Percentiles rank a stretch among this genome's conserved stretches.
Conservation (phyloP, 2,797 vertebrate species). For the Acrocephalus scirpaceus region DNA sequence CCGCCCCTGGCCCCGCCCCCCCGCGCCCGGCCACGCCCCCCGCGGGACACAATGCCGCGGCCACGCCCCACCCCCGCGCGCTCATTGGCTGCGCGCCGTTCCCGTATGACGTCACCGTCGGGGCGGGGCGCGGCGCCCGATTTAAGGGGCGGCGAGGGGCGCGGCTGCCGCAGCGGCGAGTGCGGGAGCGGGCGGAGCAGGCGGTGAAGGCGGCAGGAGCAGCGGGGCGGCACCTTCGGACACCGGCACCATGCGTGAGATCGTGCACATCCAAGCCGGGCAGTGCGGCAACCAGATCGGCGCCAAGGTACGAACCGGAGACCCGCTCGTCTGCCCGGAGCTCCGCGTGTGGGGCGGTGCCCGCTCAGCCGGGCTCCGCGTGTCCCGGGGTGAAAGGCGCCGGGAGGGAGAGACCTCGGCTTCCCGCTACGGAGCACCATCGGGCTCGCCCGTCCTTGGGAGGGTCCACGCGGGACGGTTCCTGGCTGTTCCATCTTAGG, state of each 20-base stretch:
- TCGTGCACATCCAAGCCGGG: constrained; percentile 95
- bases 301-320: constrained; percentile 80
- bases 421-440: neutral
- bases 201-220: neutral
- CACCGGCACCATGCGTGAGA: constrained; percentile 88
- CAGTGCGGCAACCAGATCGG: constrained; percentile 95
- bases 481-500: no score
- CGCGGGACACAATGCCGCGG: neutral
- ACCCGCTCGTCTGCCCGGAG: neutral
- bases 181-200: neutral
- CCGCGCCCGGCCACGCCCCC: neutral
- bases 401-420: fast-evolving
- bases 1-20: neutral
- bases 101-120: neutral
- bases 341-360: constrained; percentile 82
- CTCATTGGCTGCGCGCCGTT: neutral
- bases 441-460: neutral
- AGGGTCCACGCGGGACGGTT: neutral
- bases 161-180: neutral
- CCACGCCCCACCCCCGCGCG: neutral
- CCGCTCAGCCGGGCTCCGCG: constrained; percentile 45
- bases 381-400: neutral
- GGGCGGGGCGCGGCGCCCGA: neutral
- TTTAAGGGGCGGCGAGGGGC: neutral
- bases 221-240: neutral